phyloP scores from a whole-genome alignment of 2,797 vertebrate genomes.

The Menidia menidia region DNA sequence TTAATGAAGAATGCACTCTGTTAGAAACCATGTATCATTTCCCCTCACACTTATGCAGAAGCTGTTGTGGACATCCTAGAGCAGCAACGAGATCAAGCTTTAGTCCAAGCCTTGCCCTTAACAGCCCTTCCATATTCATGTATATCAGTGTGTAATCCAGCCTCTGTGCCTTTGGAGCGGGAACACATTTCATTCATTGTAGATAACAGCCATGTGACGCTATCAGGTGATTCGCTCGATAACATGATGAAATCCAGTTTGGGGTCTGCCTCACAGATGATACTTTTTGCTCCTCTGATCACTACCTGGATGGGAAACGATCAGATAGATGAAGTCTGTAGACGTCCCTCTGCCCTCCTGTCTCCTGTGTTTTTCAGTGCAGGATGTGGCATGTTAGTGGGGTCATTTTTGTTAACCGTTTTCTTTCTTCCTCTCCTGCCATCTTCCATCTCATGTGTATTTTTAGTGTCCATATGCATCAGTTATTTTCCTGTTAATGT shows the following conservation, averaged over 20 bases:
- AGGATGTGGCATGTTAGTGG: conserved; percentile 80
- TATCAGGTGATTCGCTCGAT: conserved; percentile 77
- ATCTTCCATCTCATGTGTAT: conserved; percentile 80
- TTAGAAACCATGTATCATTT: conserved; percentile 49
- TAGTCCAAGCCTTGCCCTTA: conserved; percentile 35
- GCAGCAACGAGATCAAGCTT: conserved; percentile 33
- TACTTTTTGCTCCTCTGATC: conserved; percentile 52
- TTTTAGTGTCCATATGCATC: conserved; percentile 79
- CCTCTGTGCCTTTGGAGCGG: conserved; percentile 51
- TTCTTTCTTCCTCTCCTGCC: conserved; percentile 54
- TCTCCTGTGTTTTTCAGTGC: conserved; percentile 57
- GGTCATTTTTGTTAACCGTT: conserved; percentile 69
- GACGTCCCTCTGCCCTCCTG: conserved; percentile 57
- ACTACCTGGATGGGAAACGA: conserved; percentile 37
- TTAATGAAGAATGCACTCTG: conserved; percentile 40
- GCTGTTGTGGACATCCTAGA: conserved; percentile 43
- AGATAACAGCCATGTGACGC: conserved; percentile 77
- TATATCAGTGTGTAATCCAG: conserved; percentile 52
- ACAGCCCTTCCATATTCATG: conserved; percentile 58
- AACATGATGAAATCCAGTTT: conserved; percentile 85
- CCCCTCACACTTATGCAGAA: conserved; percentile 64
- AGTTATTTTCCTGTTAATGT: conserved; percentile 79
- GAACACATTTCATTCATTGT: conserved; percentile 69
- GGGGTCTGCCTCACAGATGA: conserved; percentile 65
- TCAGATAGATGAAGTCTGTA: conserved; percentile 53